Conservation (phyloP, 2,797 vertebrate genomes). For the Sylvia borin region DNA sequence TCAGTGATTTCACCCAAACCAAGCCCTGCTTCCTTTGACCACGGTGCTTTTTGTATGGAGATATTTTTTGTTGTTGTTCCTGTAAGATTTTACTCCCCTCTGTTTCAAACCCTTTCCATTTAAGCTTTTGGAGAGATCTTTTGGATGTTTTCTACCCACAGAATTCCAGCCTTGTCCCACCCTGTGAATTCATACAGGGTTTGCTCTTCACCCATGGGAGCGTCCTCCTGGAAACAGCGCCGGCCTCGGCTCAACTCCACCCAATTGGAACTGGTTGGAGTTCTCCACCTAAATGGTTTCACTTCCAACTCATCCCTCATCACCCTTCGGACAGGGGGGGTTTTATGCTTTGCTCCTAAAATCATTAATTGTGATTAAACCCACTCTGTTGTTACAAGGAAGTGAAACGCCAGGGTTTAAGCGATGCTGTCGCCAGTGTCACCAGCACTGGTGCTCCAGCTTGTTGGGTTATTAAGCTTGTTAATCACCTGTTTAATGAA, state of each 20-base stretch:
- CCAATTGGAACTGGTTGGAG: neutral
- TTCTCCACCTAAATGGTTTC: neutral
- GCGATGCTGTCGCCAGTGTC: neutral
- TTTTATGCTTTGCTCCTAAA: neutral
- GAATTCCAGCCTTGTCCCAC: neutral
- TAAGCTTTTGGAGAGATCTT: neutral
- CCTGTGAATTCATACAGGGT: neutral
- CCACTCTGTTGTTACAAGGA: neutral
- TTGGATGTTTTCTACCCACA: accelerated
- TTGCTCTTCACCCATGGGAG: neutral
- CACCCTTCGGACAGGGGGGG: neutral
- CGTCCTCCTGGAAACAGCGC: neutral
- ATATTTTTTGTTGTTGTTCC: neutral
- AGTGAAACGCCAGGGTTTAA: neutral
- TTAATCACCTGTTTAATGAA: neutral
- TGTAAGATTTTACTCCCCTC: neutral
- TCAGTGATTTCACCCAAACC: neutral
- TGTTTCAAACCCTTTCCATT: neutral
- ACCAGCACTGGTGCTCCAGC: neutral
- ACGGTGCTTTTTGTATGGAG: accelerated
- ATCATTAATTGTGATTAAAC: neutral
- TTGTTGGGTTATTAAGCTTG: neutral
- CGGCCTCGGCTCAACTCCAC: neutral
- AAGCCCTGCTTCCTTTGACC: neutral
- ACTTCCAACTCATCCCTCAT: neutral